A percentile compares a stretch with the other conserved stretches of the same genome.
Evolutionary conservation across 1,140 invertebrate genomes (phyloP).

Genomic region (Platyura marginata): DNA sequence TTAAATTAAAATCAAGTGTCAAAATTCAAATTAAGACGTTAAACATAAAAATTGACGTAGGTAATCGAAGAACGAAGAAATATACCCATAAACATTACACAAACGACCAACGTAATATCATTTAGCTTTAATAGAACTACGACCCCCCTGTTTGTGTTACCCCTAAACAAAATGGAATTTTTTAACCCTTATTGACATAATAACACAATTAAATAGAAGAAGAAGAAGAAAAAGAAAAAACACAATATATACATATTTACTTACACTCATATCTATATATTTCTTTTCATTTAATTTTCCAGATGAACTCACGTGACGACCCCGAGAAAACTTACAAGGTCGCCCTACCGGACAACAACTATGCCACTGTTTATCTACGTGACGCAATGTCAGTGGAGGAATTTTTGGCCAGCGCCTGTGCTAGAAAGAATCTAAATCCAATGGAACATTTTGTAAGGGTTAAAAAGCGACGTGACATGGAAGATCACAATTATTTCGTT

Average conservation of each 20-base stretch:
- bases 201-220: too few species aligned
- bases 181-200: too few species aligned
- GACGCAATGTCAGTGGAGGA: conserved; percentile 90
- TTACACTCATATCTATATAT: background rate
- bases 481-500: conserved; percentile 90
- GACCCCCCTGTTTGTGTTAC: too few species aligned
- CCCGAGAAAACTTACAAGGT: conserved; percentile 75
- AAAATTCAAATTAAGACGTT: too few species aligned
- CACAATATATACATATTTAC: background rate
- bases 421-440: conserved; percentile 73
- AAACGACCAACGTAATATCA: too few species aligned
- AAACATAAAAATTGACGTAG: too few species aligned
- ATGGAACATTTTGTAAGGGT: conserved; percentile 92
- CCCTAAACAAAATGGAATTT: too few species aligned
- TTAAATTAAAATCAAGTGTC: too few species aligned
- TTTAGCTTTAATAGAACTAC: too few species aligned
- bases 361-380: conserved; percentile 65
- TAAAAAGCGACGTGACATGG: conserved; percentile 84
- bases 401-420: conserved; percentile 80
- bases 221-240: background rate
- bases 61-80: too few species aligned
- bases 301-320: conserved; percentile 66
- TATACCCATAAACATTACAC: too few species aligned
- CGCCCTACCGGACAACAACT: conserved; percentile 61
- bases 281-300: conserved; percentile 8